These are phyloP conservation scores for Procambarus virginalis DNA, from an alignment of 1,140 invertebrate species.

Conservation along the genomic window DNA sequence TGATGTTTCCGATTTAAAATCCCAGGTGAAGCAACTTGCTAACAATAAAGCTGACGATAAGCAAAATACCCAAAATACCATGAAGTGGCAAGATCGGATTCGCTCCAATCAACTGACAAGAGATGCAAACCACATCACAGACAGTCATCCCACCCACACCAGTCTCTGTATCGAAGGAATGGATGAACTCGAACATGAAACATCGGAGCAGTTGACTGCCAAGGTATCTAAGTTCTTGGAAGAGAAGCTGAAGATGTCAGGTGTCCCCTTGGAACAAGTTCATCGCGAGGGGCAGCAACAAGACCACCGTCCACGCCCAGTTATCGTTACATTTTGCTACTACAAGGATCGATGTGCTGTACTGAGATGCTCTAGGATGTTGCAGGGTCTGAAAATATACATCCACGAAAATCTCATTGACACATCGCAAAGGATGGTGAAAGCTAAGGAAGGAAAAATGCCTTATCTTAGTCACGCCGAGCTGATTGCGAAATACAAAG, in stretches of 20 bases:
- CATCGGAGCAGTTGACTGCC: neutral
- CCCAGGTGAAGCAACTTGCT: neutral
- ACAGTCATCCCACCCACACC: neutral
- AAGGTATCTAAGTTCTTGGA: neutral
- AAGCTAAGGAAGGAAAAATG: neutral
- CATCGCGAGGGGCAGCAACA: neutral
- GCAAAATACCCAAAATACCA: neutral
- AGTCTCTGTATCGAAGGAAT: constrained; percentile 18
- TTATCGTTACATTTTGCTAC: neutral
- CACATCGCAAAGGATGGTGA: neutral
- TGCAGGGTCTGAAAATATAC: neutral
- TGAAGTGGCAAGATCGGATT: neutral
- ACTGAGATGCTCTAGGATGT: neutral
- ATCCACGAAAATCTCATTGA: neutral
- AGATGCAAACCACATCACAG: neutral
- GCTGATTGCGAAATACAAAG: neutral
- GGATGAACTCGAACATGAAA: neutral
- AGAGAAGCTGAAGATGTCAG: constrained; percentile 7
- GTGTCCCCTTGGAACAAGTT: neutral
- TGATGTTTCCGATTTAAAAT: constrained; percentile 1
- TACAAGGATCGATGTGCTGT: neutral
- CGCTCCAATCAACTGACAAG: neutral
- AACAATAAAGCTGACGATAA: neutral
- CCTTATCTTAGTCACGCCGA: neutral
- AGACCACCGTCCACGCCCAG: neutral